A percentile compares a stretch with the other conserved stretches of the same genome.
Evolutionary conservation across 1,140 invertebrate species (phyloP).

Genomic region (Antheraea pernyi): DNA sequence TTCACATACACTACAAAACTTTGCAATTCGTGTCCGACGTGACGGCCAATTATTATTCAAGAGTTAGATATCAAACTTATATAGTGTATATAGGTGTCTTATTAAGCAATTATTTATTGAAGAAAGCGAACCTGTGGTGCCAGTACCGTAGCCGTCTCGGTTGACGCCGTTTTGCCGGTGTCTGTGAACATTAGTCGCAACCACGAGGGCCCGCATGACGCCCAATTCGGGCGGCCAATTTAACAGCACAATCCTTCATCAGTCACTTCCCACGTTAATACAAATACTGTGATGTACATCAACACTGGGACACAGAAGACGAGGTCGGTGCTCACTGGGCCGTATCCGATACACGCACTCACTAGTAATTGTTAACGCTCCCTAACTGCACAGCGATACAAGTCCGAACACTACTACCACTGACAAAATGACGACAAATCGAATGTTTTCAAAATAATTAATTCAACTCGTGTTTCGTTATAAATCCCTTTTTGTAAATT

Average conservation of each 20-base stretch:
- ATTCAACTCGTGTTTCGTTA: conserved; percentile 19
- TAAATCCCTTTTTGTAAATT: conserved; percentile 6
- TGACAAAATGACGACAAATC: conserved; percentile 31
- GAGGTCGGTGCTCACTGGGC: conserved; percentile 54
- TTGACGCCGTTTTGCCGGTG: conserved; percentile 63
- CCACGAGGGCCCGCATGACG: conserved; percentile 62
- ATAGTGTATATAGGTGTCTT: conserved; percentile 10
- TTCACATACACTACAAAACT: conserved; percentile 19
- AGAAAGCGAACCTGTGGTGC: conserved; percentile 54
- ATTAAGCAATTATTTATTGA: conserved; percentile 14
- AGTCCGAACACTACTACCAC: conserved; percentile 31
- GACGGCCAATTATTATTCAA: conserved; percentile 18
- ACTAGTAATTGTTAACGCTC: conserved; percentile 50
- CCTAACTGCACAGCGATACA: conserved; percentile 46
- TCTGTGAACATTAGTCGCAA: conserved; percentile 52
- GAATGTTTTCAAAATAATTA: conserved; percentile 65
- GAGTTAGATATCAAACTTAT: conserved; percentile 20
- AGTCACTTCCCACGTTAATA: conserved; percentile 50
- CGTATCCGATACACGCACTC: conserved; percentile 55
- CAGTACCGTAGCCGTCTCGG: conserved; percentile 56
- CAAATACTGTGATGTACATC: conserved; percentile 34
- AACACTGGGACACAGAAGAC: conserved; percentile 53
- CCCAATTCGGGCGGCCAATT: conserved; percentile 38
- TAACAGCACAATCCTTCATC: conserved; percentile 58
- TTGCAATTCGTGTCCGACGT: background rate